Evolutionary conservation across 2,113 vertebrate species (phyloP).

Genomic region (Perca flavescens): DNA sequence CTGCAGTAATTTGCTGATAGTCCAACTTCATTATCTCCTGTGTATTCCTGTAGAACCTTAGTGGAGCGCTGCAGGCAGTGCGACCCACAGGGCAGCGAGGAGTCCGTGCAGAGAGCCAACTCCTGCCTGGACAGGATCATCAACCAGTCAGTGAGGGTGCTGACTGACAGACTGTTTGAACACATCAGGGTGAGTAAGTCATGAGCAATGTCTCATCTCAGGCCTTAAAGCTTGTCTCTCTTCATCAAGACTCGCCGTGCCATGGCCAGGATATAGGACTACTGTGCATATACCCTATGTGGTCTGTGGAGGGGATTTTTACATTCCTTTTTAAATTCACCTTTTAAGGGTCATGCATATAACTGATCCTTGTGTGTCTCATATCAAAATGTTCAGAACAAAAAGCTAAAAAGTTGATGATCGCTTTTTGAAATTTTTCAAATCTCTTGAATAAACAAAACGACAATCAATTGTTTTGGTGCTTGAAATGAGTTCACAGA

Average conservation of each 20-base stretch:
- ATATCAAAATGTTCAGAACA: too few relatives aligned
- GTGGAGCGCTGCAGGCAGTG: constrained; percentile 88
- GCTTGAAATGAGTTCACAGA: too few relatives aligned
- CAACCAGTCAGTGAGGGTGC: constrained; percentile 86
- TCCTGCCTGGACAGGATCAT: constrained; percentile 87
- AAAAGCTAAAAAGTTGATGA: too few relatives aligned
- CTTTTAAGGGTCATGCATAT: too few relatives aligned
- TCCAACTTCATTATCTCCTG: background rate
- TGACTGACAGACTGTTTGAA: constrained; percentile 87
- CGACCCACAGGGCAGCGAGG: constrained; percentile 87
- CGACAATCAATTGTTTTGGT: too few relatives aligned
- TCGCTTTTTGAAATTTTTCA: too few relatives aligned
- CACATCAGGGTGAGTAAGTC: constrained; percentile 88
- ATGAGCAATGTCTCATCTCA: background rate
- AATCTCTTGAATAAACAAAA: too few relatives aligned
- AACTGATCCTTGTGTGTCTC: too few relatives aligned
- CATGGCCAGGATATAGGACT: background rate
- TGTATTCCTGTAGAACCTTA: constrained; percentile 80
- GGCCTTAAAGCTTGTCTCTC: background rate
- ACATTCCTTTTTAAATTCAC: too few relatives aligned
- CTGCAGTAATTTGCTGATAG: background rate
- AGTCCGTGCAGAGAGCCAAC: constrained; percentile 82
- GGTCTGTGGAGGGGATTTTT: too few relatives aligned
- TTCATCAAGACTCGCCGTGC: background rate
- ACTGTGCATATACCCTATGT: background rate